A percentile compares a stretch with the other conserved stretches of the same genome.
Evolutionary conservation across 30 jellyfish, hydroid and myxozoan genomes (phyloP).

Genomic region (Mastigias papua): DNA sequence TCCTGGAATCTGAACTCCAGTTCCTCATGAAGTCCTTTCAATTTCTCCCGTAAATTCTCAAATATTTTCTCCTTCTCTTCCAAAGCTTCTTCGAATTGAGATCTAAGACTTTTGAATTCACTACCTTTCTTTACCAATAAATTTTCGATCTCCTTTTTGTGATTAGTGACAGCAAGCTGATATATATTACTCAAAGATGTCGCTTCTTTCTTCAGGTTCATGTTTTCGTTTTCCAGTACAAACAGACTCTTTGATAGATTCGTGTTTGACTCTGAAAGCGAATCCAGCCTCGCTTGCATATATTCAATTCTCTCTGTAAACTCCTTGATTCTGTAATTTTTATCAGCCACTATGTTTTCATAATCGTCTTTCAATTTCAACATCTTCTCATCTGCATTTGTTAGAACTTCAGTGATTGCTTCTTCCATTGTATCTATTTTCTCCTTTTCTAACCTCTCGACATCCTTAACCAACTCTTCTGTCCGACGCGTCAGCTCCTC

Average conservation of each 20-base stretch:
- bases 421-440: conserved; percentile 57
- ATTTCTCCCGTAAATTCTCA: conserved; percentile 58
- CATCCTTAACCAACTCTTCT: conserved; percentile 12
- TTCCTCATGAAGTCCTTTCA: conserved; percentile 42
- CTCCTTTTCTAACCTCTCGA: conserved; percentile 44
- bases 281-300: background rate
- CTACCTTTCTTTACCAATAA: conserved; percentile 65
- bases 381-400: conserved; percentile 64
- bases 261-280: conserved; percentile 40
- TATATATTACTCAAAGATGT: background rate
- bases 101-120: conserved; percentile 71
- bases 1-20: conserved; percentile 22
- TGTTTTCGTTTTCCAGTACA: conserved; percentile 33
- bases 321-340: conserved; percentile 60
- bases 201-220: conserved; percentile 4
- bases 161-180: conserved; percentile 16
- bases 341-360: conserved; percentile 31
- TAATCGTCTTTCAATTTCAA: conserved; percentile 46
- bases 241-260: conserved; percentile 34
- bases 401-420: conserved; percentile 30
- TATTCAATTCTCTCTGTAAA: conserved; percentile 32
- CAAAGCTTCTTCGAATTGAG: conserved; percentile 82
- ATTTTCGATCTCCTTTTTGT: conserved; percentile 80
- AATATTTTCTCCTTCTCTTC: conserved; percentile 68
- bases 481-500: background rate